These are phyloP conservation scores for Drosophila basisetae DNA, from an alignment of 2,888 invertebrate species.

Conservation along the genomic window DNA sequence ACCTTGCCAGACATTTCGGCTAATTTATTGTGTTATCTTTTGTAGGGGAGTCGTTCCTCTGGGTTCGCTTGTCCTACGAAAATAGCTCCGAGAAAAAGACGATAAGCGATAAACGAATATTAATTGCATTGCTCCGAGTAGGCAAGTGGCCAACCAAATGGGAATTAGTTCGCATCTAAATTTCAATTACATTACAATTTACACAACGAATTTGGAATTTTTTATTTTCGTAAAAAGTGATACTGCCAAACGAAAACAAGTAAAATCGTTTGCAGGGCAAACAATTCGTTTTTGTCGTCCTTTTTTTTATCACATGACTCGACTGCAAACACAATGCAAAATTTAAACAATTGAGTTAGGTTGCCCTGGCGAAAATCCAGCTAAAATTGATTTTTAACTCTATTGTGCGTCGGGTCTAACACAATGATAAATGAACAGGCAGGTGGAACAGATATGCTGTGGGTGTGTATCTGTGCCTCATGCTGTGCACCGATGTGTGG, in stretches of 20 bases:
- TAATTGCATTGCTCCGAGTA: constrained; percentile 46
- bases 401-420: constrained; percentile 28
- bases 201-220: constrained; percentile 30
- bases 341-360: constrained; percentile 54
- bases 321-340: constrained; percentile 58
- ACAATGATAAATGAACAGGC: constrained; percentile 55
- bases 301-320: constrained; percentile 43
- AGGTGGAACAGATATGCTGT: constrained; percentile 46
- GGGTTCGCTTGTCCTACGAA: constrained; percentile 29
- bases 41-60: constrained; percentile 34
- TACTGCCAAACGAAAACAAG: constrained; percentile 18
- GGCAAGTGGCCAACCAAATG: constrained; percentile 48
- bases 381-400: constrained; percentile 56
- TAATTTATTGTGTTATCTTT: constrained; percentile 65
- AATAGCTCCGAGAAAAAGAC: constrained; percentile 45
- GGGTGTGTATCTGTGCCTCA: constrained; percentile 22
- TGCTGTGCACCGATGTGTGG: constrained; percentile 47
- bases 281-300: constrained; percentile 5
- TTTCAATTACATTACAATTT: constrained; percentile 47
- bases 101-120: constrained; percentile 55
- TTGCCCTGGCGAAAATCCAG: constrained; percentile 44
- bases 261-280: constrained; percentile 9
- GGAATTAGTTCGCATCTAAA: constrained; percentile 32
- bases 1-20: constrained; percentile 53
- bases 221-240: constrained; percentile 31